Percentiles rank a stretch among this genome's conserved stretches.
phyloP scores from a whole-genome alignment of 2,797 vertebrate species.

The Coluber constrictor region DNA sequence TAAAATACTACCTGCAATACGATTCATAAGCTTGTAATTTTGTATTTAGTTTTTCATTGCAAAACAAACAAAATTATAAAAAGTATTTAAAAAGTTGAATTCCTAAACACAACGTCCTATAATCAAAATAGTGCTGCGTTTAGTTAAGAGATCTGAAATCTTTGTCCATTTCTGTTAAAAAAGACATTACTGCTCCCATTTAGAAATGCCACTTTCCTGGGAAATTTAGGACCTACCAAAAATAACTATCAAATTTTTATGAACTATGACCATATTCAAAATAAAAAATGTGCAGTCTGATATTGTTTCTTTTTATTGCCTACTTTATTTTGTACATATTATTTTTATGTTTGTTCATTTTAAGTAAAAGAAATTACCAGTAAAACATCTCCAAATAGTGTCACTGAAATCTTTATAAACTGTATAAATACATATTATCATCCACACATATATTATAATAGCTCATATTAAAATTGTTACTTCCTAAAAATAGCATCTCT shows the following conservation, averaged over 20 bases:
- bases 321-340: neutral
- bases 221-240: neutral
- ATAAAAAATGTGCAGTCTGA: neutral
- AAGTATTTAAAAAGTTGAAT: neutral
- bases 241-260: neutral
- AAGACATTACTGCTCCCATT: neutral
- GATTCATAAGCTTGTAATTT: neutral
- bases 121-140: neutral
- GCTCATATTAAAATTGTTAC: neutral
- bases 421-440: neutral
- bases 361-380: neutral
- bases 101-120: neutral
- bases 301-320: neutral
- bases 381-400: neutral
- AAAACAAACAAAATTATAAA: neutral
- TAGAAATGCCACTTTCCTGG: neutral
- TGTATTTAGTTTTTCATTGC: neutral
- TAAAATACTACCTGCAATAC: neutral
- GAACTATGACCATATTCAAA: no score
- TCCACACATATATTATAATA: neutral
- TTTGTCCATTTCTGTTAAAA: neutral
- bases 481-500: neutral
- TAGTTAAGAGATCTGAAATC: neutral
- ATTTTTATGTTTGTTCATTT: neutral
- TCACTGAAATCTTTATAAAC: neutral